Conservation (phyloP, 2,888 invertebrate species). For the Anthophora plumipes region DNA sequence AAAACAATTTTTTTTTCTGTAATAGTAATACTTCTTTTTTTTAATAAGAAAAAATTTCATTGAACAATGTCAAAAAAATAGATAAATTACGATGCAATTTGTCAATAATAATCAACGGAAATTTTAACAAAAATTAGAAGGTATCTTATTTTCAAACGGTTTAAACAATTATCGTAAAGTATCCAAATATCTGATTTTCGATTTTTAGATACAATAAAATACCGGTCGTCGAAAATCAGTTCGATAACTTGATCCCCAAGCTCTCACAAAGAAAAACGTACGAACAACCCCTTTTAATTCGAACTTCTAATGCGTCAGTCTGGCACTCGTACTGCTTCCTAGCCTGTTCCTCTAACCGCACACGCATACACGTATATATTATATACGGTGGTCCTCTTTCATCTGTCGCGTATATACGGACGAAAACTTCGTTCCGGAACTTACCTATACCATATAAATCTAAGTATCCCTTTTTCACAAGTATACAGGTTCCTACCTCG, state of each 20-base stretch:
- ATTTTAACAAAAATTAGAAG: not conserved
- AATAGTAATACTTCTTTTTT: too few species aligned
- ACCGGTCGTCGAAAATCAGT: not conserved
- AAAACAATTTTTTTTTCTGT: too few species aligned
- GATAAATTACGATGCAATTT: too few species aligned
- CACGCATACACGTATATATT: not conserved
- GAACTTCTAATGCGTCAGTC: constrained; percentile 58
- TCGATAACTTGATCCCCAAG: constrained; percentile 7
- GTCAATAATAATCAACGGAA: too few species aligned
- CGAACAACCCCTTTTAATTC: constrained; percentile 55
- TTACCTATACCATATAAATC: not conserved
- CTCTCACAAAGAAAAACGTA: constrained; percentile 5
- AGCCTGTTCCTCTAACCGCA: constrained; percentile 24
- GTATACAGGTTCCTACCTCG: constrained; percentile 19
- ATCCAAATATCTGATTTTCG: too few species aligned
- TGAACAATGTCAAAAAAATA: too few species aligned
- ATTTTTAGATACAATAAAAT: not conserved
- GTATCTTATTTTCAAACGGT: not conserved
- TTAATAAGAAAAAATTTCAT: too few species aligned
- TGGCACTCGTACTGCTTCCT: constrained; percentile 70
- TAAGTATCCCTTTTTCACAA: not conserved
- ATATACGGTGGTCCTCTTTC: constrained; percentile 2
- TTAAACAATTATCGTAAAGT: not conserved
- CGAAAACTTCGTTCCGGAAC: not conserved
- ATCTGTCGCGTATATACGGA: not conserved